Conservation (phyloP, 2,113 vertebrate genomes). For the Crocuta crocuta region DNA sequence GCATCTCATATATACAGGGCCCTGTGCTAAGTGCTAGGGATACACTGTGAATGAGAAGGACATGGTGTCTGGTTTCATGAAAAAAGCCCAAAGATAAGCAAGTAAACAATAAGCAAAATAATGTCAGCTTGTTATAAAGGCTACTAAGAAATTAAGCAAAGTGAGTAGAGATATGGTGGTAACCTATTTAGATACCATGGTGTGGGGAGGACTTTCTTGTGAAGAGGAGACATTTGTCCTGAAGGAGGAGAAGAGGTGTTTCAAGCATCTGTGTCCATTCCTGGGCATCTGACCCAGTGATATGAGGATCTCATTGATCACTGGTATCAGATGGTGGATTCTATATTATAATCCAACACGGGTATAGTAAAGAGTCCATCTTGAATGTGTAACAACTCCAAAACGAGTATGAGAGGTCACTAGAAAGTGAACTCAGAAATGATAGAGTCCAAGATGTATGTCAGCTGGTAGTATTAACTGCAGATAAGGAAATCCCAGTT, state of each 20-base stretch:
- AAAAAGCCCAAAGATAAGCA: background rate
- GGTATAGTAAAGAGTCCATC: background rate
- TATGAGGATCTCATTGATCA: background rate
- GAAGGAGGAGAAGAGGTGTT: background rate
- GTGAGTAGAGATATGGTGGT: accelerated
- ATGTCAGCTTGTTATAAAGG: background rate
- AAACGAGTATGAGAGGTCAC: background rate
- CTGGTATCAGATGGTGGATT: background rate
- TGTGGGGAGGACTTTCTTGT: background rate
- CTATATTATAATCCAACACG: too few species aligned
- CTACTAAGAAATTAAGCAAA: background rate
- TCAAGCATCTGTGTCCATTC: background rate
- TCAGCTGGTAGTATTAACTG: background rate
- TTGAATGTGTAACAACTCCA: background rate
- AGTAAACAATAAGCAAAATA: background rate
- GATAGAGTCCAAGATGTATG: background rate
- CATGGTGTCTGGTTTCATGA: background rate
- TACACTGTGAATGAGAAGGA: background rate
- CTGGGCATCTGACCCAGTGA: background rate
- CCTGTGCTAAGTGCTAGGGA: background rate
- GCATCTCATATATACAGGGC: background rate
- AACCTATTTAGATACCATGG: background rate
- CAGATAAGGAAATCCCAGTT: background rate
- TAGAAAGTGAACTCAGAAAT: background rate
- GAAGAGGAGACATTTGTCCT: background rate